Evolutionary conservation across 2,888 invertebrate genomes (phyloP), one percentile per base, ranked within the genome.

Genomic region (Therioaphis trifolii): DNA sequence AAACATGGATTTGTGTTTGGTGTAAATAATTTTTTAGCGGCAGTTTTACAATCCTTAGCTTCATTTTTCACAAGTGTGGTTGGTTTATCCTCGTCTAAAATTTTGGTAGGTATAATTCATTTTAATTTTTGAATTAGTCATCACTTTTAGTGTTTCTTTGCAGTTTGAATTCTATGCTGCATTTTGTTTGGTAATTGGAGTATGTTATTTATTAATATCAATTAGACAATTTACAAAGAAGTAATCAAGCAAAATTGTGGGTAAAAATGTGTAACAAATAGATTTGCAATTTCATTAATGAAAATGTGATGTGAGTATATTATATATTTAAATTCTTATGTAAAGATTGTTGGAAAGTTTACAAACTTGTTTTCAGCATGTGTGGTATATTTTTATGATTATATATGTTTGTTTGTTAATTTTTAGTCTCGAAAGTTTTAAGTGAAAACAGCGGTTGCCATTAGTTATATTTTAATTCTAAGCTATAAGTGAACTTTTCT

Each of bases 1-100:
- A 95, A 95, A 88, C 96, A 95, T 88, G 97, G 96, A 0, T 90
- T 97, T 4, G 93, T 98, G 86, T 97, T 97, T 89, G 97, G 97
- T 7, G 91, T 96, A 86, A 97, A 96, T 89, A 96, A 95, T 0
- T 92, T 96, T 82, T 85, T 95, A 0, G 95, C 96, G 4, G 91
- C 96, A 9, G 88, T 92, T 0, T 88, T 96, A 0, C 96, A 97
- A 89, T 93, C 95, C 0, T 88, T 96, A 35, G 89, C 97, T 55
- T 97, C 96, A 0, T 72, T 74, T 63, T 72, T 63, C 7, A 82
- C 74, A 72, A 82, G 43, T 14, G 7, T 29, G 0, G 18, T 14
- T 24, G 35, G 35, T 29, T 61, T 72, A 35, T 72, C 78, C 5
- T 71, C 71, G 0, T 72, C 82, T 52, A 72, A 82, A 72, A 29